phyloP scores from a whole-genome alignment of 2,113 vertebrate species.

The Hydrochoerus hydrochaeris region DNA sequence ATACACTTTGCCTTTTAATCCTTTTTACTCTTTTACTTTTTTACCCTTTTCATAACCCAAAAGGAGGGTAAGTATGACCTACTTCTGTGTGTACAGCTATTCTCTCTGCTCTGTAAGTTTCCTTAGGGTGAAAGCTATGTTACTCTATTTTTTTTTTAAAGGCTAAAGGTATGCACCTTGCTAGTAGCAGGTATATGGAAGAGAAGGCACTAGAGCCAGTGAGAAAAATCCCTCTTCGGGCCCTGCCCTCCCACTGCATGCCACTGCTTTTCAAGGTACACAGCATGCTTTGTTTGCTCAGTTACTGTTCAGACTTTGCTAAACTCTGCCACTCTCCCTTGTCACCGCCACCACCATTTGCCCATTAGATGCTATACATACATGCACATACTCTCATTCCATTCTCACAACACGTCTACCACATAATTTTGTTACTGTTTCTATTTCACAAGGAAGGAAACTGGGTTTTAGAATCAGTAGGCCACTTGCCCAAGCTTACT shows the following conservation, averaged over 20 bases:
- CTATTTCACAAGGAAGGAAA: conserved; percentile 49
- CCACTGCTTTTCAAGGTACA: neutral
- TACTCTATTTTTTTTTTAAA: neutral
- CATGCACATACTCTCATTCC: neutral
- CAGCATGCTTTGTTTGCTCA: neutral
- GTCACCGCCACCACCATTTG: neutral
- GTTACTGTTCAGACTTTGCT: neutral
- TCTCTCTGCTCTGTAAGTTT: neutral
- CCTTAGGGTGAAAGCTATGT: neutral
- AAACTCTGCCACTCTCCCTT: accelerated
- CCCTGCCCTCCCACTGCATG: neutral
- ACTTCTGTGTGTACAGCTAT: neutral
- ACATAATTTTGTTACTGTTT: conserved; percentile 18
- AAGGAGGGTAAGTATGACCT: neutral
- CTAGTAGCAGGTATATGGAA: neutral
- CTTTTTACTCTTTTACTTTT: neutral
- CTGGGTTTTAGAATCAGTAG: conserved; percentile 48
- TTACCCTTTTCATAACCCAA: neutral
- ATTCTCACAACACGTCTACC: neutral
- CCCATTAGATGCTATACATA: neutral
- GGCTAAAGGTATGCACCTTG: neutral
- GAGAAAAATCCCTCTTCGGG: neutral
- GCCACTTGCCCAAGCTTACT: neutral
- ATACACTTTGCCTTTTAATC: neutral
- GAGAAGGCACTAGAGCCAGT: neutral